Evolutionary conservation across 2,113 vertebrate genomes (phyloP).

Genomic region (Rhabdomys dilectus): DNA sequence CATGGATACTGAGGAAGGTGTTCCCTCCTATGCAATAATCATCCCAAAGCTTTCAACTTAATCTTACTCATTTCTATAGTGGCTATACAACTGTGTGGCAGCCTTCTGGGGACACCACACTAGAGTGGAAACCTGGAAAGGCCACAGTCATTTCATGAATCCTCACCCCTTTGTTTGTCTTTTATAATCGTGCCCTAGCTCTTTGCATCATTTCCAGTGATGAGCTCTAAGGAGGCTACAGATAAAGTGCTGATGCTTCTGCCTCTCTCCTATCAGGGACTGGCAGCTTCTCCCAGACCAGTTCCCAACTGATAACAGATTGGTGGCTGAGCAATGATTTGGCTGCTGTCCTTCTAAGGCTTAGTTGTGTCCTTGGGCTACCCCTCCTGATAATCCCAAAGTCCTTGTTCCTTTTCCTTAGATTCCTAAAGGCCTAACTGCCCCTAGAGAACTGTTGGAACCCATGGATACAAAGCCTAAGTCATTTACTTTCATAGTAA

Average conservation of each 20-base stretch:
- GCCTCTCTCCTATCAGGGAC: constrained; percentile 7
- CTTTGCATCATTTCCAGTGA: background rate
- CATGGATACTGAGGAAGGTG: background rate
- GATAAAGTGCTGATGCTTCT: constrained; percentile 23
- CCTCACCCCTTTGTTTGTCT: background rate
- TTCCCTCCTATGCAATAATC: background rate
- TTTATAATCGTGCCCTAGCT: background rate
- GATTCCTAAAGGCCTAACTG: background rate
- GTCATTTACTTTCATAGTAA: constrained; percentile 64
- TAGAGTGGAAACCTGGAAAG: background rate
- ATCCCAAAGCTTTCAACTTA: background rate
- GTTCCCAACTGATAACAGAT: background rate
- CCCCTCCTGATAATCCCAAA: background rate
- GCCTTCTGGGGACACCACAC: background rate
- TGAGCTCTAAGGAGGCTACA: background rate
- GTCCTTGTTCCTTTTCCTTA: background rate
- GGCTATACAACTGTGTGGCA: background rate
- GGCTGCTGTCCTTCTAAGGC: background rate
- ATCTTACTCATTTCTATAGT: background rate
- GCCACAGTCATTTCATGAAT: background rate
- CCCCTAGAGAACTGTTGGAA: background rate
- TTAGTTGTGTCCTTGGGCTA: background rate
- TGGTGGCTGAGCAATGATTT: background rate
- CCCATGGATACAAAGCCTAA: constrained; percentile 41
- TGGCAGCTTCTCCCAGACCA: background rate